Base-by-base conservation (phyloP, 2,888 invertebrate species). In the Phortica magna region DNA sequence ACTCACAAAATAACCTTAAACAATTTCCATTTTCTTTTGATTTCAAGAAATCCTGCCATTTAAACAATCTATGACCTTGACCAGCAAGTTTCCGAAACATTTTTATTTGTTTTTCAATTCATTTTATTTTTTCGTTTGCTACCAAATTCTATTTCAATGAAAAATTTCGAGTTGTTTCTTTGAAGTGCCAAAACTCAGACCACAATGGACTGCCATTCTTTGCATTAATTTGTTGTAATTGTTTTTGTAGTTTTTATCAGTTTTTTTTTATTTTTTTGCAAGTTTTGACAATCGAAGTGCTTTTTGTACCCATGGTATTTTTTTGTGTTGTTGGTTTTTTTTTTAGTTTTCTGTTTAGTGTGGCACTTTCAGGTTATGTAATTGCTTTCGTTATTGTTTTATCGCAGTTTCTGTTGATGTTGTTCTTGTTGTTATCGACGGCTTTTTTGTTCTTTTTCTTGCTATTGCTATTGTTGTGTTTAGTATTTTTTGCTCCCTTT, bases 191-290 rank as follows among this genome's bases (percentile, higher is more conserved):
- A 71, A 39, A 10, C 6, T 43, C 53, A 5, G 76, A 55, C 75
- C 76, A 76, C 75, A 73, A 81, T 79, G 75, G 77, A 77, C 75
- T 76, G 81, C 79, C 81, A 76, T 81, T 81, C 80, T 78, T 79
- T 82, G 84, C 81, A 87, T 87, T 86, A 85, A 86, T 83, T 87
- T 86, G 83, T 80, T 84, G 82, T 82, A 82, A 84, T 83, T 83
- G 84, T 82, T 83, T 71, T 71, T 53, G 43, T 14, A 31, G 17
- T 19, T 70, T 53, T 31, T 71, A 14, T 31, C 14, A 14, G 31
- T 48, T 70, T 48, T 3, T 48, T 65, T 67, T 14, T n/a, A 42
- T 42, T 14, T 22, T 55, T 53, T n/a, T 71, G 22, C 6, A 14
- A n/a, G 9, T 65, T 31, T 31, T 65, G 12, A 12, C 12, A 61